Evolutionary conservation across 2,113 vertebrate genomes (phyloP).

Genomic region (Pampusana beccarii): DNA sequence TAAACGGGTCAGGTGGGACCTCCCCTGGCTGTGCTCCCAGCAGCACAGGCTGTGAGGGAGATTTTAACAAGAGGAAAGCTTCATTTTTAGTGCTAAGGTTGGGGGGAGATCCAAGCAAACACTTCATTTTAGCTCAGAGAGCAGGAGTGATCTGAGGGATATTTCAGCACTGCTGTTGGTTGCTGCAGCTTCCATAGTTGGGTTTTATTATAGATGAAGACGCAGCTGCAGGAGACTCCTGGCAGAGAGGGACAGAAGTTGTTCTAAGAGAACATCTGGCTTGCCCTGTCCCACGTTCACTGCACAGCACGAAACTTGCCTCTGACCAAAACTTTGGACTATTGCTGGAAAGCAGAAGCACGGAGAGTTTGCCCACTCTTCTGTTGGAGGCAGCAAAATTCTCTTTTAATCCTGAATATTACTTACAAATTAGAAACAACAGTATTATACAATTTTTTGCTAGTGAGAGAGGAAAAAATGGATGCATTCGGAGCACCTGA

Average conservation of each 20-base stretch:
- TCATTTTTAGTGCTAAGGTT: background rate
- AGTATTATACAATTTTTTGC: background rate
- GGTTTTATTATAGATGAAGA: background rate
- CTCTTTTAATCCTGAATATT: background rate
- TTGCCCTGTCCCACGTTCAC: background rate
- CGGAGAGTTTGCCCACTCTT: background rate
- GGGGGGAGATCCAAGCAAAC: background rate
- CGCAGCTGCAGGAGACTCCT: background rate
- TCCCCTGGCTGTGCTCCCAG: background rate
- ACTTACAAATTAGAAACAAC: background rate
- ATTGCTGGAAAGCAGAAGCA: background rate
- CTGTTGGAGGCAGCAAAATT: background rate
- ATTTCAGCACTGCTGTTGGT: background rate
- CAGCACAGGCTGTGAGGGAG: accelerated
- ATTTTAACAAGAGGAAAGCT: background rate
- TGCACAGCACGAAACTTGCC: background rate
- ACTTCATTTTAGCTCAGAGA: background rate
- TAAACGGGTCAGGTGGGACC: background rate
- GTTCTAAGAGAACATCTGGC: background rate
- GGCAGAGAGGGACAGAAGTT: background rate
- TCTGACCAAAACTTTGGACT: background rate
- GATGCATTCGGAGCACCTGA: constrained; percentile 66
- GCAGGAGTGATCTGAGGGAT: background rate
- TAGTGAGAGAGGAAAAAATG: constrained; percentile 53
- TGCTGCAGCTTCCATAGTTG: background rate